Base-by-base conservation (phyloP, 2,888 invertebrate genomes). In the Toxonevra muliebris region DNA sequence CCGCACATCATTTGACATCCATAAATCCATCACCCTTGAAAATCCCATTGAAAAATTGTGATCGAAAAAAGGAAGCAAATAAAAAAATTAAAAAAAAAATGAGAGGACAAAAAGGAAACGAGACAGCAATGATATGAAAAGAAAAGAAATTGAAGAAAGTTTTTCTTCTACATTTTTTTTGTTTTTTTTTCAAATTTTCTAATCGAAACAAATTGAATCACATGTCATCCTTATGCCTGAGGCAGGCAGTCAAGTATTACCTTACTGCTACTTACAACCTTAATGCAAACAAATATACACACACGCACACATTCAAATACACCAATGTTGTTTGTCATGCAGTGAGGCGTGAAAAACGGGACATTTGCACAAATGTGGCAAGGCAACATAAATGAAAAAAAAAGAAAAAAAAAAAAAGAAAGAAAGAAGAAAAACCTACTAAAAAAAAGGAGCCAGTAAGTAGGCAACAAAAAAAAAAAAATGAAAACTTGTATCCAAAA, bases 171-270 rank as follows among this genome's bases (percentile, higher is more conserved):
- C 42, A 43, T 30, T 30, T 30, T 4, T 30, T 30, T 30, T 30
- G 2, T 30, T 20, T 45, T 53, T 11, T 64, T 61, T 65, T 54
- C 50, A 53, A 69, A 60, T 69, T 65, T 69, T 65, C 65, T 61
- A 69, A 69, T 61, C 61, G 61, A 69, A 69, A 65, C 65, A 69
- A 65, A 69, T 69, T 69, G 69, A 69, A 69, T 65, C 53, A 69
- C 69, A 69, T 65, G 54, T 54, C 45, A 40, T 57, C 57, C 40
- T 48, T 48, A 48, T 19, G 30, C 15, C 40, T 19, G 64, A n/a
- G 13, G 15, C 15, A n/a, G n/a, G 48, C 15, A 12, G 48, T 48
- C 48, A n/a, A 48, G 30, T 30, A 30, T 30, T 30, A 30, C 30
- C 30, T 30, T 30, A 30, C 30, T 2, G 7, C 30, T 30, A 30